phyloP scores from a whole-genome alignment of 2,113 vertebrate species.

The Engraulis encrasicolus region DNA sequence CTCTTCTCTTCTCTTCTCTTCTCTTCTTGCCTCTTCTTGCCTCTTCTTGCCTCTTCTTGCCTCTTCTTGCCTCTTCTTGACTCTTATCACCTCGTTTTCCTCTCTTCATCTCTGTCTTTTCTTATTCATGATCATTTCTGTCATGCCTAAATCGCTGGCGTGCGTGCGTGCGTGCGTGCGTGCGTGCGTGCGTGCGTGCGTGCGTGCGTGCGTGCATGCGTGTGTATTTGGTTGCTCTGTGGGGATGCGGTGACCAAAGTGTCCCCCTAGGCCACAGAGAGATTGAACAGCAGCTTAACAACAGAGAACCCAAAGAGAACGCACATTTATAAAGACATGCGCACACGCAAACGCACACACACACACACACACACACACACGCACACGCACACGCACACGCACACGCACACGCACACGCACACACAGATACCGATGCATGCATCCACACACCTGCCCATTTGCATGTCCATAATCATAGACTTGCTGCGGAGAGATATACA shows the following conservation, averaged over 20 bases:
- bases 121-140: not conserved
- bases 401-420: not conserved
- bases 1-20: not conserved
- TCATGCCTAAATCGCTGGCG: not conserved
- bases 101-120: not conserved
- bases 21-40: too few species aligned
- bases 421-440: too few species aligned
- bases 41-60: not conserved
- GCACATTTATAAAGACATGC: not conserved
- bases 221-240: conserved; percentile 40
- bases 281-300: not conserved
- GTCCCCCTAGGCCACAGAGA: not conserved
- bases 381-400: not conserved
- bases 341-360: not conserved
- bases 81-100: too few species aligned
- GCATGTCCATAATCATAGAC: not conserved
- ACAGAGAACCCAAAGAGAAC: not conserved
- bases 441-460: not conserved
- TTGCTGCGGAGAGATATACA: not conserved
- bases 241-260: conserved; percentile 1
- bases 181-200: conserved; percentile 34
- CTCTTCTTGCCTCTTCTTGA: not conserved
- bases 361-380: not conserved
- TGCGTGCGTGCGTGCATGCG: conserved; percentile 36
- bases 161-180: conserved; percentile 34